Percentiles rank a stretch among this genome's conserved stretches.
phyloP scores from a whole-genome alignment of 2,888 invertebrate species.

The Sphaeridia pumilis region DNA sequence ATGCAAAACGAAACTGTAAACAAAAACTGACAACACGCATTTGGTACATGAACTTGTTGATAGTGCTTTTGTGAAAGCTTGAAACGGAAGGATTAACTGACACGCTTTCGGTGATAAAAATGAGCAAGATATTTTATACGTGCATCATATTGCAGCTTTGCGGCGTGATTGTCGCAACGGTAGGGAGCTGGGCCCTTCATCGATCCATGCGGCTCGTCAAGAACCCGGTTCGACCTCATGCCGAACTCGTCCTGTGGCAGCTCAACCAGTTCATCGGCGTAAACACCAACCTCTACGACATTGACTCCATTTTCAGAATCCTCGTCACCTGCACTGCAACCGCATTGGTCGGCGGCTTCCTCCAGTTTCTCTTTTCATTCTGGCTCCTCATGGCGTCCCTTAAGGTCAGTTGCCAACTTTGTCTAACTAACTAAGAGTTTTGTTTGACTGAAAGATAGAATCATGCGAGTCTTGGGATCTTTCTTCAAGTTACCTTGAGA shows the following conservation, averaged over 20 bases:
- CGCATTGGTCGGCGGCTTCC: slow-evolving; percentile 33
- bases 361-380: slow-evolving; percentile 35
- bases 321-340: slow-evolving; percentile 31
- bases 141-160: slow-evolving; percentile 23
- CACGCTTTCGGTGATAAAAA: too few relatives aligned
- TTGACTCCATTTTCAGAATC: slow-evolving; percentile 34
- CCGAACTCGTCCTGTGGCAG: slow-evolving; percentile 25
- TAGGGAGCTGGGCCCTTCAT: slow-evolving; percentile 33
- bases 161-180: slow-evolving; percentile 32
- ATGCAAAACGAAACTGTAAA: too few relatives aligned
- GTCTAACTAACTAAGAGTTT: not conserved
- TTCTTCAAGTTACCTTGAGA: too few relatives aligned
- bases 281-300: slow-evolving; percentile 33
- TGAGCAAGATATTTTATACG: not conserved
- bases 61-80: too few relatives aligned
- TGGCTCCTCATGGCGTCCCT: slow-evolving; percentile 32
- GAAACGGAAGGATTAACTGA: too few relatives aligned
- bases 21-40: too few relatives aligned
- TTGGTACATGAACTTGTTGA: too few relatives aligned
- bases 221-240: slow-evolving; percentile 31
- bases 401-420: slow-evolving; percentile 8
- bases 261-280: slow-evolving; percentile 32
- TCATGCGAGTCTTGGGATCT: too few relatives aligned
- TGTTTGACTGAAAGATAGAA: too few relatives aligned
- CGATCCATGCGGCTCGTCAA: slow-evolving; percentile 31